Percentiles rank a stretch among this genome's conserved stretches.
Evolutionary conservation across 53 echinoderm and acorn worm species (phyloP).

Genomic region (Holothuria leucospilota): DNA sequence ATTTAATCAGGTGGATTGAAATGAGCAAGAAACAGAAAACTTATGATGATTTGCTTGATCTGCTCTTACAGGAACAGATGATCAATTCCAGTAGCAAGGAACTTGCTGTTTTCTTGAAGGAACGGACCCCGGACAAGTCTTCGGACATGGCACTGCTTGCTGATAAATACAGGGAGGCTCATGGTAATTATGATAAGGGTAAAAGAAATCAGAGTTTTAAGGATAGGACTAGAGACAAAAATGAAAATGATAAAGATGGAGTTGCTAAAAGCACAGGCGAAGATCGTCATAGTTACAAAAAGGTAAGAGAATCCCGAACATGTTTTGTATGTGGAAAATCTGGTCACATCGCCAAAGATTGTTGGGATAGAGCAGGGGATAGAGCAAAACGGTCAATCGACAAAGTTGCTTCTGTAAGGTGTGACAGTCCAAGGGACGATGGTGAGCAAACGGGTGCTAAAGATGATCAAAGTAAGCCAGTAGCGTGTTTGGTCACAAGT

Average conservation of each 20-base stretch:
- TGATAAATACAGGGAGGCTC: conserved; percentile 41
- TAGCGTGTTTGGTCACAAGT: not conserved
- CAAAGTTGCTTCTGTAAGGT: not conserved
- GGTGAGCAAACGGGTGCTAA: not conserved
- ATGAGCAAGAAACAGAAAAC: too few relatives aligned
- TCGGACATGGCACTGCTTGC: conserved; percentile 9
- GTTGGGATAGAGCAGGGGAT: too few relatives aligned
- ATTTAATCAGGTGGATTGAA: too few relatives aligned
- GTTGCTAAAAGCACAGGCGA: not conserved
- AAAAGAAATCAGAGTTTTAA: conserved; percentile 1
- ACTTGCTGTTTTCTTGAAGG: conserved; percentile 50
- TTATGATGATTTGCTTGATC: too few relatives aligned
- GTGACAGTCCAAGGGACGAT: not conserved
- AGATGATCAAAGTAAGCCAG: not conserved
- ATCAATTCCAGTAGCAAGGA: not conserved
- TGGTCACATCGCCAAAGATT: conserved; percentile 50
- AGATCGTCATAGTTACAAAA: not conserved
- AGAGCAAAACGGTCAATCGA: not conserved
- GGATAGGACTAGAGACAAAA: not conserved
- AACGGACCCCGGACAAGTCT: not conserved
- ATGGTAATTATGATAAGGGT: conserved; percentile 16
- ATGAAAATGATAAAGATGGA: not conserved
- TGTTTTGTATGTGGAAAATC: conserved; percentile 49
- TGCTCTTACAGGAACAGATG: too few relatives aligned
- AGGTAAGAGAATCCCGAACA: not conserved